Percentiles rank a stretch among this genome's conserved stretches.
phyloP scores from a whole-genome alignment of 2,888 invertebrate species.

The Diplolepis rosae region DNA sequence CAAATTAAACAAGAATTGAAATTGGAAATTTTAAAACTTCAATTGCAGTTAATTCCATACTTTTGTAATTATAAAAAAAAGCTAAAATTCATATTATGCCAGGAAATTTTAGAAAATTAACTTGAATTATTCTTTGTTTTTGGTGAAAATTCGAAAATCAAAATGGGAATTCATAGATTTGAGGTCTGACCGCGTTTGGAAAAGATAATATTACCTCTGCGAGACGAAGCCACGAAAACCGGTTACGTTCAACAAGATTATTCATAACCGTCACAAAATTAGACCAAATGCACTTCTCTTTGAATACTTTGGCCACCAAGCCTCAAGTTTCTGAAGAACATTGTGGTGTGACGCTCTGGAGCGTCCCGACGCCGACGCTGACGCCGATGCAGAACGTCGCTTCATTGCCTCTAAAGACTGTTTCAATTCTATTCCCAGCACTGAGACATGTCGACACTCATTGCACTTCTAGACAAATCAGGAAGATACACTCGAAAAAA shows the following conservation, averaged over 20 bases:
- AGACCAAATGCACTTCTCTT: conserved; percentile 30
- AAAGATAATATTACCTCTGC: conserved; percentile 23
- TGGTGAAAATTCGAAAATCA: too few relatives aligned
- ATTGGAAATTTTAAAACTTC: too few relatives aligned
- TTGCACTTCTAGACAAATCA: conserved; percentile 12
- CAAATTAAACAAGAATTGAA: too few relatives aligned
- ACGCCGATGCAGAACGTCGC: conserved; percentile 18
- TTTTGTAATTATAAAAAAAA: too few relatives aligned
- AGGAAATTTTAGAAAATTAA: too few relatives aligned
- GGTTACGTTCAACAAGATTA: conserved; percentile 28
- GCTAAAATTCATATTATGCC: too few relatives aligned
- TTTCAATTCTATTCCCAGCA: conserved; percentile 26
- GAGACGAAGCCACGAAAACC: conserved; percentile 10
- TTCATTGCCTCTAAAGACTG: conserved; percentile 27
- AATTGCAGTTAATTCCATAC: too few relatives aligned
- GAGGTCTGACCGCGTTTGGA: background rate
- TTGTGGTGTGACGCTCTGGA: conserved; percentile 18
- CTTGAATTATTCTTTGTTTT: too few relatives aligned
- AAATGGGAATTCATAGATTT: background rate
- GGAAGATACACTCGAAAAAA: too few relatives aligned
- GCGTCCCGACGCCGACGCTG: conserved; percentile 12
- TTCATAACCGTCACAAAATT: conserved; percentile 31
- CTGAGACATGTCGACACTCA: conserved; percentile 5
- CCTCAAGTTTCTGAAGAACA: conserved; percentile 9
- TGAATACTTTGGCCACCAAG: conserved; percentile 21